phyloP scores from a whole-genome alignment of 1,140 invertebrate genomes.

The Bombus ignitus region DNA sequence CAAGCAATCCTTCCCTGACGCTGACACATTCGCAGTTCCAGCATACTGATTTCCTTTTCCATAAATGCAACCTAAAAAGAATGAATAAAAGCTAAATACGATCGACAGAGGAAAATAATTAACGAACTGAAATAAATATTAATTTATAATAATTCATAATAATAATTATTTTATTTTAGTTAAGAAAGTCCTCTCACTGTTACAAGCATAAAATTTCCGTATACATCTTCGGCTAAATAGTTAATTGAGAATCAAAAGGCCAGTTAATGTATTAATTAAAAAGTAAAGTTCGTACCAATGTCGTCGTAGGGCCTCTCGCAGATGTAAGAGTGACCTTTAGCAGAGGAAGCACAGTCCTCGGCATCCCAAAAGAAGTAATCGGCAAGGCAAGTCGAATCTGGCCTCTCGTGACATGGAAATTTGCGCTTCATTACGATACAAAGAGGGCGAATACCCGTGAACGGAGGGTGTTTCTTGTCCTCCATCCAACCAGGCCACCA shows the following conservation, averaged over 20 bases:
- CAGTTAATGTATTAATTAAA: background rate
- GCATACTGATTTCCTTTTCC: constrained; percentile 82
- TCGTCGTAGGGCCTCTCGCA: constrained; percentile 83
- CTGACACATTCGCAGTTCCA: constrained; percentile 83
- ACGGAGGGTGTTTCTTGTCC: constrained; percentile 67
- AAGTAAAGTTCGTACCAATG: constrained; percentile 76
- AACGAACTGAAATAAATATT: background rate
- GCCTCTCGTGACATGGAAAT: constrained; percentile 79
- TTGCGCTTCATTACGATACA: constrained; percentile 80
- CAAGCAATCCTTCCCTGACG: constrained; percentile 81
- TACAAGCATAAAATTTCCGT: too few species aligned
- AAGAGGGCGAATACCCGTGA: constrained; percentile 66
- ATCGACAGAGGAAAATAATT: background rate
- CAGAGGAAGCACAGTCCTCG: constrained; percentile 80
- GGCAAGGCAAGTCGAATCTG: constrained; percentile 73
- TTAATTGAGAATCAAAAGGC: background rate
- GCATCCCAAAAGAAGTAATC: constrained; percentile 84
- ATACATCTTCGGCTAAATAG: too few species aligned
- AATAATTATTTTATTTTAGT: too few species aligned
- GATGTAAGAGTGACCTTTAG: constrained; percentile 81
- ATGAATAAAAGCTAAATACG: background rate
- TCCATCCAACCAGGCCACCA: constrained; percentile 81
- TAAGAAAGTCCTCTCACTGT: too few species aligned
- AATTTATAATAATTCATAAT: too few species aligned
- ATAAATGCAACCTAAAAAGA: constrained; percentile 81